Conservation (phyloP, 2,888 invertebrate genomes). For the Drosophila barbarae region DNA sequence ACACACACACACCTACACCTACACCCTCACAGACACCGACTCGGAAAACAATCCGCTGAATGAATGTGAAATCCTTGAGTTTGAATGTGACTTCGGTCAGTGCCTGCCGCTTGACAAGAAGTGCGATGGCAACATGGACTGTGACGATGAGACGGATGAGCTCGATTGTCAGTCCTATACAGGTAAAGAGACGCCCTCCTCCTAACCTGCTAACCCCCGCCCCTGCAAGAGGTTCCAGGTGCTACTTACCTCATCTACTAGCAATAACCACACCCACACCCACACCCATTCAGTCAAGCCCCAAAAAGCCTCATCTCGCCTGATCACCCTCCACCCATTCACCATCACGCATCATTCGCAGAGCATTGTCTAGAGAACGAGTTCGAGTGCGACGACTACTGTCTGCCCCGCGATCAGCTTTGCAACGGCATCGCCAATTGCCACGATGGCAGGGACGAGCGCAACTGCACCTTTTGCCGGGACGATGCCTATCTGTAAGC, state of each 20-base stretch:
- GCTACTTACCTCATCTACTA: slow-evolving; percentile 15
- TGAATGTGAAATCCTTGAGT: slow-evolving; percentile 77
- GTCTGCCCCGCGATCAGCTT: slow-evolving; percentile 82
- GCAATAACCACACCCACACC: slow-evolving; percentile 17
- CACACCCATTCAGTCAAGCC: neutral
- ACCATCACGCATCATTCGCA: slow-evolving; percentile 50
- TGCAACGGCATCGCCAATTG: slow-evolving; percentile 81
- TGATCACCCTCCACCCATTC: slow-evolving; percentile 16
- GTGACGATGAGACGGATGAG: slow-evolving; percentile 84
- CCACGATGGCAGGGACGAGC: slow-evolving; percentile 81
- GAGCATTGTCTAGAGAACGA: slow-evolving; percentile 79
- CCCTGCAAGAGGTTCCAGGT: slow-evolving; percentile 18
- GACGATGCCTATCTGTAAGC: slow-evolving; percentile 79
- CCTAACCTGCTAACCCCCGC: slow-evolving; percentile 3
- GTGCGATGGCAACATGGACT: slow-evolving; percentile 83
- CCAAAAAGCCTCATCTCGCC: slow-evolving; percentile 9
- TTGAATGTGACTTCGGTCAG: slow-evolving; percentile 78
- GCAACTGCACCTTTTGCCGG: slow-evolving; percentile 79
- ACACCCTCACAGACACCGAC: slow-evolving; percentile 41
- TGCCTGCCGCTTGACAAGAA: slow-evolving; percentile 81
- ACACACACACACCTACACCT: slow-evolving; percentile 10
- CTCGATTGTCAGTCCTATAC: slow-evolving; percentile 78
- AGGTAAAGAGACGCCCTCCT: slow-evolving; percentile 68
- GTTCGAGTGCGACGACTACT: slow-evolving; percentile 83
- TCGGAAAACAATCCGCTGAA: slow-evolving; percentile 59